A percentile compares a stretch with the other conserved stretches of the same genome.
Conservation (phyloP, 2,113 vertebrate genomes). For the Carassius carassius region DNA sequence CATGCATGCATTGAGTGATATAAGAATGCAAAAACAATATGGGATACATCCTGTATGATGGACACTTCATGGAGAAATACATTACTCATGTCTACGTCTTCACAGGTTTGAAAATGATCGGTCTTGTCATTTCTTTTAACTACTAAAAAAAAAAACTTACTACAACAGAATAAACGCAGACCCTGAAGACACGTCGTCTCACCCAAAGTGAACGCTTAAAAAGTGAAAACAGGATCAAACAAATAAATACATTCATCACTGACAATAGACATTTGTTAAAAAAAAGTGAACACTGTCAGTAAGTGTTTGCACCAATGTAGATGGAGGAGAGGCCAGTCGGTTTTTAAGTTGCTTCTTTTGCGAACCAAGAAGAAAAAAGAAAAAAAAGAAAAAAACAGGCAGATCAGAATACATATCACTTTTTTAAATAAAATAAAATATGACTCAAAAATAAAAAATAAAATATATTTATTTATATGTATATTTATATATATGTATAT, state of each 20-base stretch:
- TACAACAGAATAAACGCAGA: constrained; percentile 66
- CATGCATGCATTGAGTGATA: constrained; percentile 49
- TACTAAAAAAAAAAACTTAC: constrained; percentile 42
- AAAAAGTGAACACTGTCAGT: constrained; percentile 86
- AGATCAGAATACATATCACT: constrained; percentile 25
- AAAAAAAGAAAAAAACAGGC: background rate
- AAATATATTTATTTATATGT: constrained; percentile 36
- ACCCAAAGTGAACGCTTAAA: constrained; percentile 71
- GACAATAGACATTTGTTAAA: constrained; percentile 86
- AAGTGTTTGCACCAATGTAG: constrained; percentile 87
- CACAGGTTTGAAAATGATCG: constrained; percentile 86
- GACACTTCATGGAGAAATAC: constrained; percentile 55
- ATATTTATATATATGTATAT: constrained; percentile 8
- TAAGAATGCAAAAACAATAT: constrained; percentile 44
- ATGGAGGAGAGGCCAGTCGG: constrained; percentile 79
- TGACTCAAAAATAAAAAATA: constrained; percentile 3
- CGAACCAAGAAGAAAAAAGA: background rate
- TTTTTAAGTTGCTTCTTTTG: constrained; percentile 48
- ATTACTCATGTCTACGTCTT: constrained; percentile 66
- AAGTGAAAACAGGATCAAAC: constrained; percentile 82
- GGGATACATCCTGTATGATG: constrained; percentile 38
- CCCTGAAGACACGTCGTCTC: constrained; percentile 62
- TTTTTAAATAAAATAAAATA: background rate
- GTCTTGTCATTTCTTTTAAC: constrained; percentile 78
- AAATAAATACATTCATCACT: constrained; percentile 96